Base-by-base conservation (phyloP, 2,113 vertebrate species). In the Siphamia tubifer region DNA sequence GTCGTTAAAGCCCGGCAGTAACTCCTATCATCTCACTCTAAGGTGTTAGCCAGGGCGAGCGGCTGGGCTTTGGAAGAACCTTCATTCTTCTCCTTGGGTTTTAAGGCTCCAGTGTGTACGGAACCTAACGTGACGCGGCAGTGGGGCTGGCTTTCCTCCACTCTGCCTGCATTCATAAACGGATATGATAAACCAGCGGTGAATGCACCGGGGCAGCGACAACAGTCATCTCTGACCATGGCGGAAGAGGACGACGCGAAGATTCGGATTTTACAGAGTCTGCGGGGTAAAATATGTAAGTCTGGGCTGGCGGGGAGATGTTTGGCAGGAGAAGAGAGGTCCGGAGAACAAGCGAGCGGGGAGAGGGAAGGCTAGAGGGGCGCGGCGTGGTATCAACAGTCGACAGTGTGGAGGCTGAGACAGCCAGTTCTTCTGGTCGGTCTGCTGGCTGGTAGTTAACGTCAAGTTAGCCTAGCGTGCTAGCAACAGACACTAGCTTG, bases 241-340 rank as follows among this genome's bases (percentile, higher is more conserved):
- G 94, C 93, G 91, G 91, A 94, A 85, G 91, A 94, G 57, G 90
- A 92, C 74, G 92, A 93, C 79, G 84, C 71, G 58, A 91, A 74
- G 83, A 90, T 94, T 79, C 92, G 95, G 81, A 89, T 94, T 81
- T 86, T 95, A 85, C 94, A 95, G 87, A 95, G 92, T 55, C 90
- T 96, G 68, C 87, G 94, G 72, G 94, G 94, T 5, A 96, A 95
- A 88, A 96, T 95, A 76, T 96, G 95, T 96, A 91, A 95, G 94
- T 94, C 48, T n/a, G 62, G 23, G 52, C 51, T 6, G 51, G 9
- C 1, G 19, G 5, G 10, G n/a, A 48, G 34, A 12, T 20, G 62
- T 52, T 49, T 52, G 16, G n/a, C 36, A 38, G 11, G 8, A 58
- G 15, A 3, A 30, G 31, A 24, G 56, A 36, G 56, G 57, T 67